Percentiles rank a stretch among this genome's conserved stretches.
phyloP scores from a whole-genome alignment of 2,888 invertebrate genomes.

The Hydriomena furcata region DNA sequence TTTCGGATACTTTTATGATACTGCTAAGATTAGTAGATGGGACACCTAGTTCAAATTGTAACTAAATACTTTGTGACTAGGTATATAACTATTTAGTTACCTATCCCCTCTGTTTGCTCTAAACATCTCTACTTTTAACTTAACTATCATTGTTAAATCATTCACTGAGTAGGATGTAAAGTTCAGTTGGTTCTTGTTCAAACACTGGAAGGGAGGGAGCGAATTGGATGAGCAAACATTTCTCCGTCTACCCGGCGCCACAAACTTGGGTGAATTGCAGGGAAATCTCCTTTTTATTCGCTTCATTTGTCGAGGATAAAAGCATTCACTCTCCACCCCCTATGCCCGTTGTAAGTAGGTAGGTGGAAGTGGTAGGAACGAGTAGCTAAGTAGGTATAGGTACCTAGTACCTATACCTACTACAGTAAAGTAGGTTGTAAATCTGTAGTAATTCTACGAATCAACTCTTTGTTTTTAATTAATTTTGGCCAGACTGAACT shows the following conservation, averaged over 20 bases:
- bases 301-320: constrained; percentile 2
- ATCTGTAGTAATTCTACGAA: too few species aligned
- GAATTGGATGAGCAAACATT: constrained; percentile 58
- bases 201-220: constrained; percentile 46
- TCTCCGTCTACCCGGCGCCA: constrained; percentile 55
- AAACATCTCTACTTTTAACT: not conserved
- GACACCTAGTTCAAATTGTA: too few species aligned
- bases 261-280: constrained; percentile 27
- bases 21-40: too few species aligned
- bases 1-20: too few species aligned
- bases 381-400: too few species aligned
- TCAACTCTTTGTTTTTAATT: too few species aligned
- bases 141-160: constrained; percentile 17
- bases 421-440: too few species aligned
- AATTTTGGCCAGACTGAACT: too few species aligned
- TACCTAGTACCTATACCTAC: too few species aligned
- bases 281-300: constrained; percentile 17
- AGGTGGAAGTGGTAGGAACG: too few species aligned
- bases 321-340: not conserved
- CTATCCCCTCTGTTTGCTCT: not conserved
- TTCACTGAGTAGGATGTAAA: constrained; percentile 33
- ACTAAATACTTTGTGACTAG: too few species aligned
- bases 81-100: too few species aligned
- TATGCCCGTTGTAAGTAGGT: not conserved
- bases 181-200: constrained; percentile 44